Evolutionary conservation across 2,888 invertebrate species (phyloP).

Genomic region (Dichetophora obliterata): DNA sequence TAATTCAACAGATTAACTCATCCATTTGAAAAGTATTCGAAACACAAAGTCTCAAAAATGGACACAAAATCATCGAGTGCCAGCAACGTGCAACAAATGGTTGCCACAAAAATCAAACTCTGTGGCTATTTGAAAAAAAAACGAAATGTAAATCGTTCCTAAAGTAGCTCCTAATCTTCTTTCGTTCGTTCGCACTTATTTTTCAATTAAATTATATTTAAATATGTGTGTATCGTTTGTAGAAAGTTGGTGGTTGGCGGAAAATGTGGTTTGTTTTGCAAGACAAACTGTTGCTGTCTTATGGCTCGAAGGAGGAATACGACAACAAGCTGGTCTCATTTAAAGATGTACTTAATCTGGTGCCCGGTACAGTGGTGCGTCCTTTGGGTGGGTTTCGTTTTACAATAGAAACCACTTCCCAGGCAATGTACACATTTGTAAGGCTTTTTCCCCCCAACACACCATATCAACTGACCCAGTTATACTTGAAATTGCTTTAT

Average conservation of each 20-base stretch:
- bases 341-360: conserved; percentile 61
- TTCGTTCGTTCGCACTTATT: not conserved
- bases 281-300: conserved; percentile 60
- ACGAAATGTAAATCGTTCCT: conserved; percentile 56
- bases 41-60: not conserved
- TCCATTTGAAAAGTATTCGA: not conserved
- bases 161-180: not conserved
- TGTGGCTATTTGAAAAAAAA: conserved; percentile 63
- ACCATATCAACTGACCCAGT: not conserved
- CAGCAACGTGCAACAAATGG: not conserved
- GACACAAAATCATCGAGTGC: not conserved
- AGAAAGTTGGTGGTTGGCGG: conserved; percentile 64
- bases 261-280: conserved; percentile 63
- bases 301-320: conserved; percentile 61
- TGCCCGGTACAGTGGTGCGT: conserved; percentile 60
- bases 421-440: conserved; percentile 61
- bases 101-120: conserved; percentile 50
- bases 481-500: not conserved
- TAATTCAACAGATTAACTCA: not conserved
- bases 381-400: conserved; percentile 60
- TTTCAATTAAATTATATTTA: not conserved
- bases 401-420: conserved; percentile 61
- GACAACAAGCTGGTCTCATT: conserved; percentile 61
- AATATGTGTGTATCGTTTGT: conserved; percentile 24
- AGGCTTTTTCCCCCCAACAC: conserved; percentile 32